Evolutionary conservation across 2,888 invertebrate genomes (phyloP).

Genomic region (Dastarcus helophoroides): DNA sequence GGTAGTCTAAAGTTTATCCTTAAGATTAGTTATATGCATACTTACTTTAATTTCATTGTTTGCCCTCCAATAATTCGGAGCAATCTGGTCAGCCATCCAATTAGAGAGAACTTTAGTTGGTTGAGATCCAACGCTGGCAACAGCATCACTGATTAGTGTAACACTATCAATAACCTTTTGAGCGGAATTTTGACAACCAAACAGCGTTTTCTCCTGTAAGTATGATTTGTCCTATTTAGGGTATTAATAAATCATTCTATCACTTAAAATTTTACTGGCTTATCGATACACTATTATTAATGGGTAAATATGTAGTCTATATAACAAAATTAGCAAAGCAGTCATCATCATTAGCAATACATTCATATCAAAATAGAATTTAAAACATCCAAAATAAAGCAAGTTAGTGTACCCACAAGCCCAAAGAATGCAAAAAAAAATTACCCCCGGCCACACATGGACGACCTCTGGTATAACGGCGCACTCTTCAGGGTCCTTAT

Average conservation of each 20-base stretch:
- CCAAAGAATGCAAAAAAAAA: constrained; percentile 17
- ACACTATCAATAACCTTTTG: constrained; percentile 48
- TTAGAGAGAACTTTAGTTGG: constrained; percentile 57
- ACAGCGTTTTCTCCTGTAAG: constrained; percentile 31
- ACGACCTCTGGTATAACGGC: constrained; percentile 55
- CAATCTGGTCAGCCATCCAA: constrained; percentile 68
- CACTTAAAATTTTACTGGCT: constrained; percentile 11
- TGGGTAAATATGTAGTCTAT: constrained; percentile 1
- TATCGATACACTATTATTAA: constrained; percentile 14
- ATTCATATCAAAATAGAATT: constrained; percentile 1
- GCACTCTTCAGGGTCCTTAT: constrained; percentile 57
- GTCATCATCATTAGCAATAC: constrained; percentile 1
- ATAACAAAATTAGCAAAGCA: background rate
- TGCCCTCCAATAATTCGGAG: constrained; percentile 70
- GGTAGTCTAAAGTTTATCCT: too few relatives aligned
- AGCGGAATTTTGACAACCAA: constrained; percentile 32
- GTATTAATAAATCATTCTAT: too few relatives aligned
- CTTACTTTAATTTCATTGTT: constrained; percentile 61
- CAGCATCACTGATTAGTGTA: constrained; percentile 44
- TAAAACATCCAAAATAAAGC: constrained; percentile 2
- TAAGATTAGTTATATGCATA: constrained; percentile 8
- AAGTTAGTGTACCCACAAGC: constrained; percentile 20
- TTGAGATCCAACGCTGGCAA: constrained; percentile 53
- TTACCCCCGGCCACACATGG: constrained; percentile 58
- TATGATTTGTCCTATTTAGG: constrained; percentile 28